A percentile compares a stretch with the other conserved stretches of the same genome.
Conservation (phyloP, 2,113 vertebrate species). For the Collichthys lucidus region DNA sequence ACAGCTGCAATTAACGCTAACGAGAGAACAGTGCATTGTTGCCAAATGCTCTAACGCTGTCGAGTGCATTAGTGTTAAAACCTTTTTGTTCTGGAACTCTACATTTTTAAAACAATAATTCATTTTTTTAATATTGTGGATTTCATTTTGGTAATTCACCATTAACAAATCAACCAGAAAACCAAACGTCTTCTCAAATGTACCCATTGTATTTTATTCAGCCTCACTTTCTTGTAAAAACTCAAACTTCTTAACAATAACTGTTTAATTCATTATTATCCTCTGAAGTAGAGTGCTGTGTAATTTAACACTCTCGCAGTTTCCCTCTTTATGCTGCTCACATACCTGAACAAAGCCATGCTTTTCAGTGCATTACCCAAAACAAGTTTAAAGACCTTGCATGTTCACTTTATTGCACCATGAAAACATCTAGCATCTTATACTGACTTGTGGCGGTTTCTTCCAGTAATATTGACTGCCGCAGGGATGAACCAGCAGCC, state of each 20-base stretch:
- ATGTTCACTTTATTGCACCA: neutral
- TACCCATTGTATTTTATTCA: neutral
- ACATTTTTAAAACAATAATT: constrained; percentile 37
- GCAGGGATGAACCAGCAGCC: neutral
- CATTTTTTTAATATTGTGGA: constrained; percentile 26
- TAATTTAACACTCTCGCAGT: constrained; percentile 5
- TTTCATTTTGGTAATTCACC: constrained; percentile 40
- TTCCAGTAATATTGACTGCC: neutral
- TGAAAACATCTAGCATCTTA: neutral
- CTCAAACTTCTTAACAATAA: neutral
- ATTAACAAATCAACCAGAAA: constrained; percentile 27
- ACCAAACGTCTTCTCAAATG: neutral
- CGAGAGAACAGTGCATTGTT: constrained; percentile 61
- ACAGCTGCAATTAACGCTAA: constrained; percentile 83
- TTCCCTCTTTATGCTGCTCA: neutral
- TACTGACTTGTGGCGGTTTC: neutral
- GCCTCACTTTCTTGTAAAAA: neutral
- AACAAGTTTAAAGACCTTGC: neutral
- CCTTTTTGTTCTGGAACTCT: constrained; percentile 36
- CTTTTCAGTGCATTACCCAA: neutral
- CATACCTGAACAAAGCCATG: neutral
- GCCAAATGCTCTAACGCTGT: constrained; percentile 34
- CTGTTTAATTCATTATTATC: neutral
- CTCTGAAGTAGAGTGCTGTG: neutral
- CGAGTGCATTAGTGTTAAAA: constrained; percentile 49